Evolutionary conservation across 2,888 invertebrate genomes (phyloP).

Genomic region (Adineta ricciae): DNA sequence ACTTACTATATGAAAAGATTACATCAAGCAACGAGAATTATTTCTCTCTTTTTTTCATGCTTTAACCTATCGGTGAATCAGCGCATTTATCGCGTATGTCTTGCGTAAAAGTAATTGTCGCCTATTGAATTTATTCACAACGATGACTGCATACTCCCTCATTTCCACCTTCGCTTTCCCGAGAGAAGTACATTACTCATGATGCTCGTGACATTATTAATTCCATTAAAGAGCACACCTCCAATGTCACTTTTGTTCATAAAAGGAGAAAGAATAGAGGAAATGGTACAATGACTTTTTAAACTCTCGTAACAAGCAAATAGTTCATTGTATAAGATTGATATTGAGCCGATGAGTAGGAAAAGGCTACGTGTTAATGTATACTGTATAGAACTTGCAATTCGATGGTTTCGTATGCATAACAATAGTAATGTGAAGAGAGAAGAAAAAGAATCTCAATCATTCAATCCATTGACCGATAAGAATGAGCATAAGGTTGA

Average conservation of each 20-base stretch:
- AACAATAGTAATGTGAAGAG: too few relatives aligned
- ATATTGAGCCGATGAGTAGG: not conserved
- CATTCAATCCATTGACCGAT: not conserved
- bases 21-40: not conserved
- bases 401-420: too few relatives aligned
- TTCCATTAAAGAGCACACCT: not conserved
- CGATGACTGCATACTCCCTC: not conserved
- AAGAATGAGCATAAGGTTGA: not conserved
- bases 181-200: not conserved
- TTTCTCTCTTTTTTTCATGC: not conserved
- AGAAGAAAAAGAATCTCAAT: not conserved
- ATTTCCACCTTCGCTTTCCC: not conserved
- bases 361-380: not conserved
- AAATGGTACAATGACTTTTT: not conserved
- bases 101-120: not conserved
- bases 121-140: not conserved
- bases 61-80: not conserved
- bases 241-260: not conserved
- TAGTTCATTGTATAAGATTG: not conserved
- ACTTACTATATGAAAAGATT: not conserved
- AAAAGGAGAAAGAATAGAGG: not conserved
- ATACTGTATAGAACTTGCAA: too few relatives aligned
- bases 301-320: not conserved
- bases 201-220: not conserved
- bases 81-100: not conserved